Evolutionary conservation across 2,888 invertebrate genomes (phyloP), one percentile per base, ranked within the genome.

Genomic region (Willowsia nigromaculata): DNA sequence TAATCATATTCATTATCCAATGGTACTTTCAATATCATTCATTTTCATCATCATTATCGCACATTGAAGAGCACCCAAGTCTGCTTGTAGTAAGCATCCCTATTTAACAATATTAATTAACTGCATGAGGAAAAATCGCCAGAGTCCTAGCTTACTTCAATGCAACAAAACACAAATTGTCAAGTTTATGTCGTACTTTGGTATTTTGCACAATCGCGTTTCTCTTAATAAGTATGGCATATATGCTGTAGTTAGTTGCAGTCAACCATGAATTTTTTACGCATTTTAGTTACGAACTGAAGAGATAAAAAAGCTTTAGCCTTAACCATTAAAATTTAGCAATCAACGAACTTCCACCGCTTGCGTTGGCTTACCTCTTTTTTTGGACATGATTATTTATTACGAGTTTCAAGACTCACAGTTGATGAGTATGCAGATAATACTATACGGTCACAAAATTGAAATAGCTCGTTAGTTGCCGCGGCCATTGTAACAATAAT

Each of bases 11-110:
- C 56, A 76, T 76, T 47, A 76, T 76, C 11, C 5, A 56, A 47
- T 74, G 27, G 27, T 11, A 56, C 80, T 80, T 80, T 80, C 80
- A 80, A 80, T 74, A 74, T 50, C 74, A 74, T 50, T 15, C 18
- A 22, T 50, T n/a, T 56, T 56, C 56, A 53, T 56, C 56, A 76
- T 50, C 76, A 37, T 27, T 74, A 74, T 47, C 47, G 47, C 33
- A 74, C 30, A 18, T 18, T 47, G 47, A 33, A 74, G 25, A 37
- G 33, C 50, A 37, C 37, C 68, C 37, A 68, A 13, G 11, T 15
- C 18, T 1, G 33, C 11, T 13, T 47, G 5, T 13, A 62, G 62
- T 13, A 62, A 30, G 56, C 56, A 56, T 11, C 6, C 13, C 18
- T 33, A 40, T 11, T 71, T n/a, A 40, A 74, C 43, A 50, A 50